Base-by-base conservation (phyloP, 1,140 invertebrate species). In the Drosophila bipectinata region DNA sequence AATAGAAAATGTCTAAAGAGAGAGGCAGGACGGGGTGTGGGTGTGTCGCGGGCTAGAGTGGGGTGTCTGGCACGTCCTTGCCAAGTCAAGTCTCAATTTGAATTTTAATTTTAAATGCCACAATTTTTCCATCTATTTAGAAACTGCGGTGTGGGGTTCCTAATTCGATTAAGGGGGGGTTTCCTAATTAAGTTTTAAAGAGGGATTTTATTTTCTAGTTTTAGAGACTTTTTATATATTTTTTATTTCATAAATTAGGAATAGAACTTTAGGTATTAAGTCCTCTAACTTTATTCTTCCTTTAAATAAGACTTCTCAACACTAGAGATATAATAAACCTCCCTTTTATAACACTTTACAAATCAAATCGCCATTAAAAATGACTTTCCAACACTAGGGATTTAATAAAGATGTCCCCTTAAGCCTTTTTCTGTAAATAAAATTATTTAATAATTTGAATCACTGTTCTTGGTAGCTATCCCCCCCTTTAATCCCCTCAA, bases 81-180 rank as follows among this genome's bases (percentile, higher is more conserved):
- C 77, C 82, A 81, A 69, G 74, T 87, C 82, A 85, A 81, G 82
- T 78, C 82, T 87, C 82, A 85, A 85, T 85, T 85, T 85, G 82
- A 85, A 85, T 85, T 85, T 85, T 85, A 85, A 85, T 85, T 85
- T 85, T 81, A 85, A 85, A 85, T 85, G 83, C 82, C 83, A 82
- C 82, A 87, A 85, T 87, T 85, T 85, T 85, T 81, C 74, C 82
- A 87, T 77, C 82, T 87, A 78, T 74, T 77, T 72, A 71, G 47
- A 63, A 82, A 49, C 67, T 51, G 47, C 48, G 56, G 18, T 52
- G 26, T 28, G 26, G 26, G 26, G 5, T 6, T 28, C 21, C 7
- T 28, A 1, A 28, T 28, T 28, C 26, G 26, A 28, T 28, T 28
- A 28, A 28, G 26, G 9, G 34, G 21, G 12, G 34, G 34, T 10